Percentiles rank a stretch among this genome's conserved stretches.
Conservation (phyloP, 1,140 invertebrate genomes). For the Drosophila malerkotliana region DNA sequence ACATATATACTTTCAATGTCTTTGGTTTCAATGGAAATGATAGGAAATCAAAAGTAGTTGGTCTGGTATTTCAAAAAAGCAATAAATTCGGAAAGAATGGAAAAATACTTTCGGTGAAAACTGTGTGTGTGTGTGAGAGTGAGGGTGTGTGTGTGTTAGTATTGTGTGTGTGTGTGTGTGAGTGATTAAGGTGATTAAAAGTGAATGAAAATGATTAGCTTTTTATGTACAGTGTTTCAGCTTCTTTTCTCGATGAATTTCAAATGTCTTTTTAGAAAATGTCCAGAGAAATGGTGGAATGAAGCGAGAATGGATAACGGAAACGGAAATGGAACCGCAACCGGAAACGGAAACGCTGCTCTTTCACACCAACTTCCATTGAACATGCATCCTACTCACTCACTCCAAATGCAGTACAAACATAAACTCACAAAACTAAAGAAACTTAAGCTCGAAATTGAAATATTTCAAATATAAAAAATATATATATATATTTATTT, state of each 20-base stretch:
- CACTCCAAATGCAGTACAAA: conserved; percentile 22
- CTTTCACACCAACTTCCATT: conserved; percentile 20
- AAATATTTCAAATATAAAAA: neutral
- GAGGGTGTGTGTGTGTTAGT: conserved; percentile 36
- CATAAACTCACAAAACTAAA: neutral
- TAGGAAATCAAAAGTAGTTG: neutral
- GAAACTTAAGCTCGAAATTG: neutral
- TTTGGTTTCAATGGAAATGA: conserved; percentile 24
- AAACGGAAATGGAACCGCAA: conserved; percentile 18
- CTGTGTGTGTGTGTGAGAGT: conserved; percentile 1
- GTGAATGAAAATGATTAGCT: conserved; percentile 45
- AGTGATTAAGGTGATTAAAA: conserved; percentile 30
- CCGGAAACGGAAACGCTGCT: conserved; percentile 18
- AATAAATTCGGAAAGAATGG: neutral
- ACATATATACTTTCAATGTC: neutral
- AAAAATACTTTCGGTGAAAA: neutral
- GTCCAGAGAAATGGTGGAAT: conserved; percentile 32
- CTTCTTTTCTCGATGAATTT: conserved; percentile 11
- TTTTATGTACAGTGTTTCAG: conserved; percentile 52
- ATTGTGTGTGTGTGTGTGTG: conserved; percentile 25
- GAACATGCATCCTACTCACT: conserved; percentile 15
- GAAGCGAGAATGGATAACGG: conserved; percentile 9
- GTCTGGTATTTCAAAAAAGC: neutral
- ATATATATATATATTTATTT: too few relatives aligned
- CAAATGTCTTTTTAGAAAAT: conserved; percentile 11